A percentile compares a stretch with the other conserved stretches of the same genome.
phyloP scores from a whole-genome alignment of 2,888 invertebrate genomes.

The Caenorhabditis doughertyi region DNA sequence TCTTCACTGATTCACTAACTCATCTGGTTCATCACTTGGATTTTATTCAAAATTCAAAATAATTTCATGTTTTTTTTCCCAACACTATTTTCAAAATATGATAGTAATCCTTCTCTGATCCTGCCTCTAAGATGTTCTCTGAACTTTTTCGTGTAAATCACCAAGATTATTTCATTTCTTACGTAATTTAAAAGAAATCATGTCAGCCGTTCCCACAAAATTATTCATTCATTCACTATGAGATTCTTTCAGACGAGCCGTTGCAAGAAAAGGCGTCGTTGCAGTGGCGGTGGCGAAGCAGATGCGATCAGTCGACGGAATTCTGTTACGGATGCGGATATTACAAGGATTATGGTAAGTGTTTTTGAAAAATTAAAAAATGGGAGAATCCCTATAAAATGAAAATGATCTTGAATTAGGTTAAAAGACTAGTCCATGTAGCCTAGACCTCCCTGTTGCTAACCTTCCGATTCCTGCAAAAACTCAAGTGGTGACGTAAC shows the following conservation, averaged over 20 bases:
- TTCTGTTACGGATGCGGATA: constrained; percentile 63
- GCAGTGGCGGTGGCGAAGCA: constrained; percentile 63
- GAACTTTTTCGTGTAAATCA: neutral
- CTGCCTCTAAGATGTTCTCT: neutral
- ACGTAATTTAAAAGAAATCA: neutral
- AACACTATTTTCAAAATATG: neutral
- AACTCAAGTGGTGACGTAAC: no score
- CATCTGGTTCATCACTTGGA: no score
- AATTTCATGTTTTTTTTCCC: no score
- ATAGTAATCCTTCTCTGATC: neutral
- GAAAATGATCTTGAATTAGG: neutral
- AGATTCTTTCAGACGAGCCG: constrained; percentile 55
- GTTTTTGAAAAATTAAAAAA: neutral
- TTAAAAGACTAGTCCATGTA: no score
- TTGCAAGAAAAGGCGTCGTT: constrained; percentile 54
- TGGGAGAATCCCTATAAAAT: neutral
- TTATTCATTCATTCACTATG: neutral
- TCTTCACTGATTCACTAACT: no score
- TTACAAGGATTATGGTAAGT: constrained; percentile 62
- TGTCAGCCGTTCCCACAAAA: neutral
- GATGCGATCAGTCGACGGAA: constrained; percentile 62
- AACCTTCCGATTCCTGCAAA: no score
- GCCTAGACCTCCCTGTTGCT: no score
- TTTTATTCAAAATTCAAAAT: no score
- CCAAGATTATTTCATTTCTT: neutral